Base-by-base conservation (phyloP, 2,797 vertebrate species). In the Acrossocheilus wenchowensis region DNA sequence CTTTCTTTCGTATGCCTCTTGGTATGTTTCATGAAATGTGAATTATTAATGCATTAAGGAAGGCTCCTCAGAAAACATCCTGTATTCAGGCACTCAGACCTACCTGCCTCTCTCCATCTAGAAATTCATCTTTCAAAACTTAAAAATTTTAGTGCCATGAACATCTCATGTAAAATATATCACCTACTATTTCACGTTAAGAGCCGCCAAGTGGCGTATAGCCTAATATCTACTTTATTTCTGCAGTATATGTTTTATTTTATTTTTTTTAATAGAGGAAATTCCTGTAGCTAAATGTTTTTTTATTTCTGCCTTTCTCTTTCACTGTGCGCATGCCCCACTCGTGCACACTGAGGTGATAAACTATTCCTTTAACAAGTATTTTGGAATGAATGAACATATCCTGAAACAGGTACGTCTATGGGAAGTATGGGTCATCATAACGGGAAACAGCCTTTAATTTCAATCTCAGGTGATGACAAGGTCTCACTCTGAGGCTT, bases 41-140 rank as follows among this genome's bases (percentile, higher is more conserved):
- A 77, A 86, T 82, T 72, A 86, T 88, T 82, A 82, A 89, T 88
- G 26, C 52, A 66, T 30, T 83, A 78, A 90, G 75, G 86, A 30
- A 75, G 19, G 45, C 64, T 84, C 64, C 43, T 74, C 15, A 54
- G 68, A 79, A 88, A 66, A 54, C 78, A 41, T 45, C 36, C 41
- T 73, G 48, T 36, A 36, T 52, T 52, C 48, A 21, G 48, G 48
- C 73, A 52, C 26, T 57, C 19, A 15, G 34, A 57, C 21, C 30
- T 39, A 39, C 19, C 30, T 77, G 23, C 12, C 21, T 78, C 43
- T 62, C 19, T 41, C 14, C 36, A 71, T 71, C 23, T 60, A 39
- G 36, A 14, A 43, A 43, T 62, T 26, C 54, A 43, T 62, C 71
- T 86, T 21, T 36, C 45, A 77, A 34, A 86, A 45, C 52, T 15